Base-by-base conservation (phyloP, 1,140 invertebrate species). In the Drepana arcuata region DNA sequence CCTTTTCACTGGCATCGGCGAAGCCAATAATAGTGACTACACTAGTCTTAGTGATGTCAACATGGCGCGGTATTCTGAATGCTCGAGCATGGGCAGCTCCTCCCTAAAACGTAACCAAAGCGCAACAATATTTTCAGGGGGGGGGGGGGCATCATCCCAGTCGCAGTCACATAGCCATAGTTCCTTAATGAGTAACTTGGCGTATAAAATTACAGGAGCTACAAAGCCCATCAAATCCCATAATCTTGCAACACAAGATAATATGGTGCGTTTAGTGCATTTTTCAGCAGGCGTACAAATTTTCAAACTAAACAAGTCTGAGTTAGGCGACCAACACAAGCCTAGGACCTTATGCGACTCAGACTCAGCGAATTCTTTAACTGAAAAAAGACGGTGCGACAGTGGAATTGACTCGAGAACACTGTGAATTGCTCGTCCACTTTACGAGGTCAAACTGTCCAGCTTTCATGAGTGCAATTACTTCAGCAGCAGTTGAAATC, bases 131-230 rank as follows among this genome's bases (percentile, higher is more conserved):
- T 24, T 0, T 2, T 18, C 13, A 2, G 41, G 51, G 2, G n/a
- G n/a, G n/a, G n/a, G n/a, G n/a, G 42, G 42, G 9, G 14, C 16
- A n/a, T 43, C 42, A 39, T 80, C 68, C 67, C 73, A 80, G 4
- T 37, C 51, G 1, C 60, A 5, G 2, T 65, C 49, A 1, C 41
- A 4, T 9, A 21, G 12, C 63, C 65, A 70, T 10, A 70, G 33
- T 12, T 56, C 26, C 38, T 75, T 57, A 5, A 79, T 39, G 13
- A 68, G 34, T 2, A 71, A 42, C 48, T 73, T 75, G 1, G 43
- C 44, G 7, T 14, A 32, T n/a, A 75, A 39, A 0, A 46, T 47
- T 4, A 47, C 31, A 4, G 56, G 61, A 4, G 44, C 46, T 7
- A 49, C 30, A 10, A 53, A 49, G 0, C 62, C 47, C 9, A 66